Evolutionary conservation across 2,797 vertebrate genomes (phyloP), one percentile per base, ranked within the genome.

Genomic region (Cephalopachus bancanus): DNA sequence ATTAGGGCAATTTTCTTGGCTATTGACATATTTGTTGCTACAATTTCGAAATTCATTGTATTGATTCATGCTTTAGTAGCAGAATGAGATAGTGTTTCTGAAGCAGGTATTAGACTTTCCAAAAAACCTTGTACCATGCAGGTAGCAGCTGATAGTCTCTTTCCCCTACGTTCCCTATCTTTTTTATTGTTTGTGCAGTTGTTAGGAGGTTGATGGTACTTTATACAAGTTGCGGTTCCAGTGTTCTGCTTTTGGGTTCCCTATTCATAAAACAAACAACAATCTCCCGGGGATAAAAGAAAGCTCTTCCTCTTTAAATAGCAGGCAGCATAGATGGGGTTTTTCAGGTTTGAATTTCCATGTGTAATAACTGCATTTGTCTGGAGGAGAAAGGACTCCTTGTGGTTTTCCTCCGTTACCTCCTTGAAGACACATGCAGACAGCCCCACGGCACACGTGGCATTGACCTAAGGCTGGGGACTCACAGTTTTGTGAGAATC

Each of bases 281-380:
- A 62, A 59, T 92, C 81, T 90, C 72, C 69, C 72, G 81, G 76
- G 55, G 53, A 10, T 19, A 83, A 83, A 80, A 93, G 92, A 59
- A 88, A 91, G 75, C 83, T 89, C 91, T 96, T 97, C 57, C 96
- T 96, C 89, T 94, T 96, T 95, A 97, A 97, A 88, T 80, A 93
- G 57, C 91, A 83, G 26, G 37, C 80, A 94, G 80, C 90, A 91
- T 86, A 75, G 17, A 26, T 17, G 4, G 24, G 28, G 28, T 1
- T 51, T 55, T 11, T 28, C 10, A 7, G 64, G 69, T 83, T 71
- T 72, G 87, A 72, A 78, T 96, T 92, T 93, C 79, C 69, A 33
- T 75, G 44, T 91, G 89, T 75, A 79, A 53, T 88, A 87, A 49
- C 72, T 20, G 20, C 67, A 37, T 91, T 89, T 80, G 69, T 89